phyloP scores from a whole-genome alignment of 2,113 vertebrate genomes.

The Cettia cetti region DNA sequence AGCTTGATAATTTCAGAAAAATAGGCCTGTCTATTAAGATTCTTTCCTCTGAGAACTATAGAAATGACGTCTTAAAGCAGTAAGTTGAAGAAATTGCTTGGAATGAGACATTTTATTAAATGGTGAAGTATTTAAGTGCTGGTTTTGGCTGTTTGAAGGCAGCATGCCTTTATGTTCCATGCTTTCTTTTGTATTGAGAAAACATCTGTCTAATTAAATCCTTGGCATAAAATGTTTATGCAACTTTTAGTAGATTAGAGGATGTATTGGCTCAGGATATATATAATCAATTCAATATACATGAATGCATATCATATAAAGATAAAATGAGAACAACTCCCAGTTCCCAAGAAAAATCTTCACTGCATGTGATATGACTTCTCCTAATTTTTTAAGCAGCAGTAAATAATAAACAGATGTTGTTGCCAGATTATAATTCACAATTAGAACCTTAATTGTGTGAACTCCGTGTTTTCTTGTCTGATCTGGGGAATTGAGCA shows the following conservation, averaged over 20 bases:
- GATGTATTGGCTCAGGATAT: neutral
- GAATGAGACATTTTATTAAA: neutral
- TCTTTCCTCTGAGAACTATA: neutral
- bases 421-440: slow-evolving; percentile 1
- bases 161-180: neutral
- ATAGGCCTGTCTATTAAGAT: neutral
- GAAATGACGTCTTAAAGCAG: neutral
- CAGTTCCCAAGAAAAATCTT: neutral
- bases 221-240: slow-evolving; percentile 25
- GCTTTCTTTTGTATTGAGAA: slow-evolving; percentile 23
- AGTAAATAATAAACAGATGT: slow-evolving; percentile 50
- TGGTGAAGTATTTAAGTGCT: neutral
- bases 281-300: slow-evolving; percentile 26
- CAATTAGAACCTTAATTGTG: slow-evolving; percentile 32
- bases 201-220: slow-evolving; percentile 49
- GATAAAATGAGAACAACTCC: neutral
- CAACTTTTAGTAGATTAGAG: slow-evolving; percentile 33
- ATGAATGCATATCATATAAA: slow-evolving; percentile 10
- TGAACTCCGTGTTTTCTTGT: neutral
- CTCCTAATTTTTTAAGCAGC: slow-evolving; percentile 30
- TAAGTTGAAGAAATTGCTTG: neutral
- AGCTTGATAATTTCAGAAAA: neutral
- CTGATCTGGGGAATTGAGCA: neutral
- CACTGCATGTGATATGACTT: neutral
- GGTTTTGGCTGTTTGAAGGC: neutral